A percentile compares a stretch with the other conserved stretches of the same genome.
These are phyloP conservation scores for Tragelaphus scriptus DNA, from an alignment of 2,113 vertebrate genomes.

Conservation along the genomic window DNA sequence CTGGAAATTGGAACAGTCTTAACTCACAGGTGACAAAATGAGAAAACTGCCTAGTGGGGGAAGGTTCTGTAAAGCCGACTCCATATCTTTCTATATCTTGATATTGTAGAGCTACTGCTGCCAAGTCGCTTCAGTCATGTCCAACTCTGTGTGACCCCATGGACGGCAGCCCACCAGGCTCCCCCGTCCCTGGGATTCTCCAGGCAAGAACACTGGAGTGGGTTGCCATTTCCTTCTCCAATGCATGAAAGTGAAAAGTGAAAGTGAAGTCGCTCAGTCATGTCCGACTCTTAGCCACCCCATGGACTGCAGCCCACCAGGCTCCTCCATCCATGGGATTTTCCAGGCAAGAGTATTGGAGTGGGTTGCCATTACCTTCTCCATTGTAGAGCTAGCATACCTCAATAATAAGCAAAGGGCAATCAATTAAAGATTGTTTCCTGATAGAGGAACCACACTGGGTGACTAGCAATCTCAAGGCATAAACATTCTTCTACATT, in stretches of 20 bases:
- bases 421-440: not conserved
- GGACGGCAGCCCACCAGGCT: no score
- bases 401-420: not conserved
- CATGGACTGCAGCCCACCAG: no score
- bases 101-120: not conserved
- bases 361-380: no score
- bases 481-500: not conserved
- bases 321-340: no score
- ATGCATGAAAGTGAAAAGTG: no score
- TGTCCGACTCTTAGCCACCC: no score
- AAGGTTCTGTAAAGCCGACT: not conserved
- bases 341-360: no score
- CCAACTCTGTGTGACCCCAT: rapidly evolving
- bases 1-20: not conserved
- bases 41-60: not conserved
- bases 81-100: not conserved
- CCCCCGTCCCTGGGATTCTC: no score
- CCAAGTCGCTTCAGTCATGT: no score
- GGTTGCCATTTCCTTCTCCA: no score
- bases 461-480: not conserved
- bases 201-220: no score
- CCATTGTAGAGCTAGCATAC: not conserved
- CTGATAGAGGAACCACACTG: not conserved
- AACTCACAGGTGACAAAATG: not conserved
- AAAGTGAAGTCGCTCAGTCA: no score